Percentiles rank a stretch among this genome's conserved stretches.
These are phyloP conservation scores for Drosophila hawaiiensis DNA, from an alignment of 2,888 invertebrate species.

Conservation along the genomic window DNA sequence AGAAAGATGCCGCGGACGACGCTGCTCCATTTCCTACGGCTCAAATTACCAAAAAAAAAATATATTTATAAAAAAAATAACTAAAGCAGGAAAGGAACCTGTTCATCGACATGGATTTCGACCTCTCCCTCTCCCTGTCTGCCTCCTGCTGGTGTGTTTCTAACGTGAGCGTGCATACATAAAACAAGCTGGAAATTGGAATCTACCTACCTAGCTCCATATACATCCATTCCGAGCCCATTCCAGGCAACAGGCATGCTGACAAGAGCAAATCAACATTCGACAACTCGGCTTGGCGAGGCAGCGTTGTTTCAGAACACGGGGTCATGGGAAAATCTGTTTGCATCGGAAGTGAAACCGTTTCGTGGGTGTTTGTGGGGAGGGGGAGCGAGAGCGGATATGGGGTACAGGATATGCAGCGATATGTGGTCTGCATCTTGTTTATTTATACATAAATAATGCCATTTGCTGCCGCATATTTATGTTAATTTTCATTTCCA, in stretches of 20 bases:
- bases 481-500: conserved; percentile 71
- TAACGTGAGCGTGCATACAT: conserved; percentile 59
- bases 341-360: conserved; percentile 77
- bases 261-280: conserved; percentile 69
- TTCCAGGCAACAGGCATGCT: conserved; percentile 41
- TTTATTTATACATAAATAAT: conserved; percentile 55
- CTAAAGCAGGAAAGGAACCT: conserved; percentile 72
- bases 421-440: conserved; percentile 31
- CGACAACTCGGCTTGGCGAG: conserved; percentile 35
- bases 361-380: conserved; percentile 32
- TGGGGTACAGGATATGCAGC: conserved; percentile 63
- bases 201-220: conserved; percentile 28
- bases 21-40: conserved; percentile 71
- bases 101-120: conserved; percentile 55
- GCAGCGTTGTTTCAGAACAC: conserved; percentile 11
- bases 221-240: conserved; percentile 9
- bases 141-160: conserved; percentile 22
- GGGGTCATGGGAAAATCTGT: conserved; percentile 75
- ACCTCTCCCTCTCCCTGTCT: conserved; percentile 12
- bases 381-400: neutral
- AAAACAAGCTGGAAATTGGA: conserved; percentile 52
- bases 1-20: conserved; percentile 47
- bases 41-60: conserved; percentile 66
- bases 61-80: conserved; percentile 14
- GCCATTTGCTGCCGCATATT: conserved; percentile 54